A percentile compares a stretch with the other conserved stretches of the same genome.
These are phyloP conservation scores for Saccostrea echinata DNA, from an alignment of 1,140 invertebrate genomes.

Conservation along the genomic window DNA sequence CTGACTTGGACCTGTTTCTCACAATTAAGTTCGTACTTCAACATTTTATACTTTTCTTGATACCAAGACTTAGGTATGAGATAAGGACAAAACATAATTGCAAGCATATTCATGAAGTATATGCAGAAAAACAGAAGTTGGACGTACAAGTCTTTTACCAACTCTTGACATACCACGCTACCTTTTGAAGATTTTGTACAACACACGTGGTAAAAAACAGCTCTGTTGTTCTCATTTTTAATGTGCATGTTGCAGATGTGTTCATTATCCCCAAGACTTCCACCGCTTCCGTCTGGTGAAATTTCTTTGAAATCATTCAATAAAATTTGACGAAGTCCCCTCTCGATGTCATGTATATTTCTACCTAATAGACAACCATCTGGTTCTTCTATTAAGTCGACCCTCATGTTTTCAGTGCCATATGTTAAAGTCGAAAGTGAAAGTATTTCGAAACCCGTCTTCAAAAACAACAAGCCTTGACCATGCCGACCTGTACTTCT, in stretches of 20 bases:
- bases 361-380: constrained; percentile 50
- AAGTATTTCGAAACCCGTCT: constrained; percentile 67
- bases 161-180: constrained; percentile 55
- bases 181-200: constrained; percentile 60
- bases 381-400: constrained; percentile 38
- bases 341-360: constrained; percentile 45
- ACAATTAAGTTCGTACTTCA: constrained; percentile 42
- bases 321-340: constrained; percentile 51
- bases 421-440: constrained; percentile 59
- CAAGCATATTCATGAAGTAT: constrained; percentile 62
- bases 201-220: constrained; percentile 66
- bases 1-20: neutral
- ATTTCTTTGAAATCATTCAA: constrained; percentile 60
- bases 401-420: constrained; percentile 44
- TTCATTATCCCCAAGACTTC: constrained; percentile 56
- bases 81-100: constrained; percentile 65
- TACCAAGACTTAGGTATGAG: constrained; percentile 64
- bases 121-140: constrained; percentile 60
- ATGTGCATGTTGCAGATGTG: constrained; percentile 67
- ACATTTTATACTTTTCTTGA: constrained; percentile 39
- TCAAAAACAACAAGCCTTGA: constrained; percentile 64
- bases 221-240: constrained; percentile 51
- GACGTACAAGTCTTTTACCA: constrained; percentile 62
- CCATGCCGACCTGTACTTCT: constrained; percentile 62
- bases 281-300: neutral